Evolutionary conservation across 2,113 vertebrate species (phyloP).

Genomic region (Oncorhynchus keta): DNA sequence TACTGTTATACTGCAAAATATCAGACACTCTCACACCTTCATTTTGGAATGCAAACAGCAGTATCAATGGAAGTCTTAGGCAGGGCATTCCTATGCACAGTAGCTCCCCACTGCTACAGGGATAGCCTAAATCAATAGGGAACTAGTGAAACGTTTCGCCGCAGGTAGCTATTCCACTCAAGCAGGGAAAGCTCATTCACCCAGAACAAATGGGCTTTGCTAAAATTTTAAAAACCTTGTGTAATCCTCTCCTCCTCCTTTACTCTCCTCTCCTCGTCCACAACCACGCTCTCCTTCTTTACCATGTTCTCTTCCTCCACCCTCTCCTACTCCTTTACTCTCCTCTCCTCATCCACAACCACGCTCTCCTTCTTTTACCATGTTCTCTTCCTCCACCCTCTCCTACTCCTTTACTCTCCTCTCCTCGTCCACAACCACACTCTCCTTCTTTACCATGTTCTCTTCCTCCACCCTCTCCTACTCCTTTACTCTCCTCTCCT

Average conservation of each 20-base stretch:
- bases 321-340: not conserved
- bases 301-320: not conserved
- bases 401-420: too few species aligned
- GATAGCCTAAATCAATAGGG: not conserved
- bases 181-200: slow-evolving; percentile 4
- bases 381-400: too few species aligned
- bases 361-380: too few species aligned
- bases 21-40: not conserved
- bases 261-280: not conserved
- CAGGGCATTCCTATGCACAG: not conserved
- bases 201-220: not conserved
- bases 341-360: too few species aligned
- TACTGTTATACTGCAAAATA: not conserved
- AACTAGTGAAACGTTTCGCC: not conserved
- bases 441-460: too few species aligned
- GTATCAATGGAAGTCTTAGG: not conserved
- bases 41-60: not conserved
- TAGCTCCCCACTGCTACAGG: not conserved
- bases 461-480: too few species aligned
- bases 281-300: not conserved
- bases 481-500: too few species aligned
- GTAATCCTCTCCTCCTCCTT: not conserved
- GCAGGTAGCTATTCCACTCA: not conserved
- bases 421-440: too few species aligned
- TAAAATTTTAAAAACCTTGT: not conserved